A percentile compares a stretch with the other conserved stretches of the same genome.
These are phyloP conservation scores for Myopa testacea DNA, from an alignment of 2,888 invertebrate species.

Conservation along the genomic window DNA sequence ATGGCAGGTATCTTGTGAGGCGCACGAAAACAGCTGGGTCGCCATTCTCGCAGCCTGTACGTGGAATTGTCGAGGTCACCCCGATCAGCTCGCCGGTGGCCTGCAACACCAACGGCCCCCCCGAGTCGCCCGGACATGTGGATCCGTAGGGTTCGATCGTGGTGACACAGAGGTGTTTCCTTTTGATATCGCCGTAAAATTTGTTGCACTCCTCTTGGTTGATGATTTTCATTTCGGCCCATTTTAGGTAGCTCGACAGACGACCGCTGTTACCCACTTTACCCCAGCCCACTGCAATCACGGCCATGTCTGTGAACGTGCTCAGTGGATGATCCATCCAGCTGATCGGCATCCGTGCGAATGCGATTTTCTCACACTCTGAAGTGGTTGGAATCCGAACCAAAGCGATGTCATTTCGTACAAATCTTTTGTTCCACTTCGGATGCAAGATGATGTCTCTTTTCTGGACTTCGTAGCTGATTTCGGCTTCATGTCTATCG, in stretches of 20 bases:
- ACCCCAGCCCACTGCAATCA: not conserved
- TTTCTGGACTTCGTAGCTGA: not conserved
- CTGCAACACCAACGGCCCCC: not conserved
- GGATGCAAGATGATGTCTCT: not conserved
- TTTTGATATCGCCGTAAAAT: not conserved
- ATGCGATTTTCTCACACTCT: not conserved
- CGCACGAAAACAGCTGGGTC: not conserved
- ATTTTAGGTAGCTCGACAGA: not conserved
- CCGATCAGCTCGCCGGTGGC: not conserved
- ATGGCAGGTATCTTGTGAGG: not conserved
- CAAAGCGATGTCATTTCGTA: not conserved
- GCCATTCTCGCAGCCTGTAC: not conserved
- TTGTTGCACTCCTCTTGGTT: not conserved
- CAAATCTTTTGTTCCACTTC: not conserved
- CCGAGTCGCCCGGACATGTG: not conserved
- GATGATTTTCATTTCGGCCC: not conserved
- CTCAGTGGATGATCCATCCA: not conserved
- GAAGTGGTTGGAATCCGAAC: not conserved
- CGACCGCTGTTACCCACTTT: not conserved
- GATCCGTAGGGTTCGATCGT: not conserved
- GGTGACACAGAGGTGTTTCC: not conserved
- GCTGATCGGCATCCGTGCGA: not conserved
- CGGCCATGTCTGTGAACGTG: no score
- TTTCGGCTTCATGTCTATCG: not conserved
- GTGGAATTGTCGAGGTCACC: not conserved